Percentiles rank a stretch among this genome's conserved stretches.
Evolutionary conservation across 2,888 invertebrate species (phyloP).

Genomic region (Epistrophe grossulariae): DNA sequence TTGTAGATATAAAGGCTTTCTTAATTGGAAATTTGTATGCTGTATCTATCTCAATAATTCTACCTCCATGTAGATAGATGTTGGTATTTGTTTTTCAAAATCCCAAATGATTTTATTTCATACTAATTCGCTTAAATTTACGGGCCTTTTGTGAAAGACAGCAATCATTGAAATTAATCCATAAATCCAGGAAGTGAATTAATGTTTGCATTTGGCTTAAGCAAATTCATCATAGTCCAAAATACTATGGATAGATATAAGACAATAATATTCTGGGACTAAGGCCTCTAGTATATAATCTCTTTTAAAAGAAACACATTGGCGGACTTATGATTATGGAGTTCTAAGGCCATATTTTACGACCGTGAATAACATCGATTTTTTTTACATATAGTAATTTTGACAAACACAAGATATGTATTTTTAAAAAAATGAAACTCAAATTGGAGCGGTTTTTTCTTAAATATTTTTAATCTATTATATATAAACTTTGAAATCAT

Average conservation of each 20-base stretch:
- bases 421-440: no score
- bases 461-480: no score
- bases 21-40: slow-evolving; percentile 17
- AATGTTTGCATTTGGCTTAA: slow-evolving; percentile 53
- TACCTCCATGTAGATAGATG: no score
- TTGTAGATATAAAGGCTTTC: not conserved
- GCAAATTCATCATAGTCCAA: slow-evolving; percentile 53
- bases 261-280: not conserved
- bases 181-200: slow-evolving; percentile 59
- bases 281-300: not conserved
- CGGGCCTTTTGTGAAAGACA: not conserved
- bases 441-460: no score
- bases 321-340: not conserved
- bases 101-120: not conserved
- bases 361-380: no score
- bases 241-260: not conserved
- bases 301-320: not conserved
- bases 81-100: not conserved
- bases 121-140: slow-evolving; percentile 3
- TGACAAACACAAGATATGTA: no score
- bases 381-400: no score
- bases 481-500: no score
- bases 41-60: not conserved
- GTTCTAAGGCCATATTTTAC: not conserved
- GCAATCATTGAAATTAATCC: slow-evolving; percentile 60